A percentile compares a stretch with the other conserved stretches of the same genome.
phyloP scores from a whole-genome alignment of 2,113 vertebrate species.

The Agapornis roseicollis region DNA sequence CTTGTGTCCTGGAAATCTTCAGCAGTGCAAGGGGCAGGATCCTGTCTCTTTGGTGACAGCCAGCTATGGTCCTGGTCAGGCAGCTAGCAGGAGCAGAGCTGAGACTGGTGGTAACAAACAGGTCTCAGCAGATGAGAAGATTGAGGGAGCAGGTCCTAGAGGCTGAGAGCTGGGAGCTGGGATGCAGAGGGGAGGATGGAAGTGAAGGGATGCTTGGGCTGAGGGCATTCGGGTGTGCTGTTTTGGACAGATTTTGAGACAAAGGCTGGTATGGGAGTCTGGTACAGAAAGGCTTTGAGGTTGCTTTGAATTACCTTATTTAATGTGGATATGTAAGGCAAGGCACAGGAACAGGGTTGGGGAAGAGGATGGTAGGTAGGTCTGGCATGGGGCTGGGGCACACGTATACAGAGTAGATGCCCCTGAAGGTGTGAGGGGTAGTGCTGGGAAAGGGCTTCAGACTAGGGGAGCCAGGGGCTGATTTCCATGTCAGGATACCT shows the following conservation, averaged over 20 bases:
- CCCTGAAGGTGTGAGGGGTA: neutral
- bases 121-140: neutral
- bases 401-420: accelerated
- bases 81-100: neutral
- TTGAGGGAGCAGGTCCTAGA: neutral
- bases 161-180: neutral
- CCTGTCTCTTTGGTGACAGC: neutral
- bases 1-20: neutral
- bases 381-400: neutral
- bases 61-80: neutral
- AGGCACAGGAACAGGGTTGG: neutral
- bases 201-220: neutral
- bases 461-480: accelerated
- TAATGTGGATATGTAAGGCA: neutral
- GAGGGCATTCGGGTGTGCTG: neutral
- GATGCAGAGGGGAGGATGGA: neutral
- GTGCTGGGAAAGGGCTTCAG: neutral
- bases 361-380: neutral
- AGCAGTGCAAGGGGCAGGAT: neutral
- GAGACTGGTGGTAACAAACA: neutral
- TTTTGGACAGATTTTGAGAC: neutral
- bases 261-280: neutral
- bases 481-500: neutral
- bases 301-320: neutral
- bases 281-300: neutral